Evolutionary conservation across 2,888 invertebrate genomes (phyloP), one percentile per base, ranked within the genome.

Genomic region (Zygaena filipendulae): DNA sequence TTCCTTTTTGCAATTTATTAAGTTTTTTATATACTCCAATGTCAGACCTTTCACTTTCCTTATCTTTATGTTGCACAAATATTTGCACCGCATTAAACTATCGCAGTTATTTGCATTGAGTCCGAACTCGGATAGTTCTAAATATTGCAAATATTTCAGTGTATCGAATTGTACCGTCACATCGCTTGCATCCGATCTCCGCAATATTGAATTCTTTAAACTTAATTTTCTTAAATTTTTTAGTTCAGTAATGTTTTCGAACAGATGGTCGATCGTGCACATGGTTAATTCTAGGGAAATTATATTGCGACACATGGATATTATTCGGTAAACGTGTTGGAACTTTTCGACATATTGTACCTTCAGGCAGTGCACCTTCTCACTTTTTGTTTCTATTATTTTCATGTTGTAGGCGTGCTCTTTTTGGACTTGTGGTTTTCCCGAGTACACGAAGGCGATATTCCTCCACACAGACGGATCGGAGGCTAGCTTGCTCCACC

Each of bases 111-210:
- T 34, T 6, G 45, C 21, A 12, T 56, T 59, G 1, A 81, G 50
- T 9, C 79, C 80, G 48, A 79, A 81, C 41, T 79, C 71, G 1
- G 77, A 64, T 21, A 81, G 47, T 30, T 52, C 48, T 38, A 72
- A 51, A 38, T 53, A 58, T 38, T 49, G 58, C 16, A 81, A 45
- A 11, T 66, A 37, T 39, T 57, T 56, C 26, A 74, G 69, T 27
- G 60, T 40, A 38, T 66, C 58, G 40, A 61, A 77, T 22, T 60
- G 42, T 25, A 79, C 56, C 11, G 45, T 29, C 31, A 71, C 45
- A 29, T 68, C 62, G n/a, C n/a, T n/a, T n/a, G n/a, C n/a, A 11
- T 40, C 40, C 30, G 46, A 48, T 25, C 39, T 55, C 22, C 59
- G 40, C 3, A 64, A 38, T 4, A 72, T 51, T 16, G 72, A 72